phyloP scores from a whole-genome alignment of 64 coral and sea anemone genomes.

The Actinia equina region DNA sequence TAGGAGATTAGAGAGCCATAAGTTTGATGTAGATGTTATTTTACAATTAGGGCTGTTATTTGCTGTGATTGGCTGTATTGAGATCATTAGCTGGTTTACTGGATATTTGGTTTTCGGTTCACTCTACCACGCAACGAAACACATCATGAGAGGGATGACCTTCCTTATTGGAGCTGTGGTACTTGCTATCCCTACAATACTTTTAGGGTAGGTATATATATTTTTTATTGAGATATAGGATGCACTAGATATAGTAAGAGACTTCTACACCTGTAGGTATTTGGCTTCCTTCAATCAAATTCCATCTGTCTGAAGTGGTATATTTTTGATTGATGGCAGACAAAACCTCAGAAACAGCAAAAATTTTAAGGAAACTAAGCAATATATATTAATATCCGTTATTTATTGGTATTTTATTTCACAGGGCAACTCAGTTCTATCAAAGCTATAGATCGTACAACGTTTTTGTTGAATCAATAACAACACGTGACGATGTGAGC shows the following conservation, averaged over 20 bases:
- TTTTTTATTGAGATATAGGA: too few species aligned
- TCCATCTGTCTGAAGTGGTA: too few species aligned
- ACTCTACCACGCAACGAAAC: neutral
- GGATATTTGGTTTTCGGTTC: slow-evolving; percentile 4
- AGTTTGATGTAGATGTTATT: neutral
- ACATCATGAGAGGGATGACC: neutral
- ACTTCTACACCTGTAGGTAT: too few species aligned
- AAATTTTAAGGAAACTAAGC: neutral
- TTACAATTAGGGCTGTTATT: slow-evolving; percentile 15
- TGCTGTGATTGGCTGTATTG: slow-evolving; percentile 25
- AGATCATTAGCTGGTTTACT: neutral
- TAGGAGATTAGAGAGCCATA: neutral
- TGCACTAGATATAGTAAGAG: too few species aligned
- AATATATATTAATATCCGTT: neutral
- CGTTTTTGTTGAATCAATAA: neutral
- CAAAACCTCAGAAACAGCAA: too few species aligned
- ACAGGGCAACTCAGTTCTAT: neutral
- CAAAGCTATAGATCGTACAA: slow-evolving; percentile 2
- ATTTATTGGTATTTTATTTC: neutral
- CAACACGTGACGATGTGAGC: neutral
- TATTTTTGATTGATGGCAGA: too few species aligned
- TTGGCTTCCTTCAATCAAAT: too few species aligned
- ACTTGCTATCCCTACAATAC: slow-evolving; percentile 16
- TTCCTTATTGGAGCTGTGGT: slow-evolving; percentile 24
- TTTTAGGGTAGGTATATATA: slow-evolving; percentile 22